A percentile compares a stretch with the other conserved stretches of the same genome.
Evolutionary conservation across 2,113 vertebrate genomes (phyloP).

Genomic region (Syrrhaptes paradoxus): DNA sequence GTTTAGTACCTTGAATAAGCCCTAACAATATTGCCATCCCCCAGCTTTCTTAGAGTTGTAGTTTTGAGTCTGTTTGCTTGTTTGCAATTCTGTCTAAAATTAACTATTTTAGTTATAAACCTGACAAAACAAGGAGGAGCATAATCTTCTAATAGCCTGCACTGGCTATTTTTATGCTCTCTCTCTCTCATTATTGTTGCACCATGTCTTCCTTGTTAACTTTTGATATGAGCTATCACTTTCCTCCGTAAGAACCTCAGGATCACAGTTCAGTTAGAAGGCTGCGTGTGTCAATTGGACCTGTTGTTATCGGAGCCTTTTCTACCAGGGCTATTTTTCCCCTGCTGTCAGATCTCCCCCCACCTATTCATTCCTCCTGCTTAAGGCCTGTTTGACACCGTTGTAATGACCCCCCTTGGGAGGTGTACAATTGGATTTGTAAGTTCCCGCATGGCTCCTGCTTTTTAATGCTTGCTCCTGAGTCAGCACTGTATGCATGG

Average conservation of each 20-base stretch:
- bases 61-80: background rate
- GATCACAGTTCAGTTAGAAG: background rate
- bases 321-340: background rate
- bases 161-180: background rate
- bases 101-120: background rate
- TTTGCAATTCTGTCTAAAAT: background rate
- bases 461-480: conserved; percentile 41
- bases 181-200: background rate
- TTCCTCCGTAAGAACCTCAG: background rate
- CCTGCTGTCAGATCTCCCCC: background rate
- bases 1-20: conserved; percentile 39
- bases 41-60: background rate
- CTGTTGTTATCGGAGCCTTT: background rate
- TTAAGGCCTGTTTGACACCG: conserved; percentile 22
- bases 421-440: background rate
- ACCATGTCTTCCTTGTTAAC: background rate
- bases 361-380: background rate
- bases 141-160: background rate
- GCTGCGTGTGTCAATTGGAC: background rate
- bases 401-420: conserved; percentile 1
- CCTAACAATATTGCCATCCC: conserved; percentile 28
- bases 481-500: conserved; percentile 3
- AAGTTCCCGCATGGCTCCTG: background rate
- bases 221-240: background rate
- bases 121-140: background rate